Percentiles rank a stretch among this genome's conserved stretches.
Conservation (phyloP, 2,113 vertebrate genomes). For the Stegastes partitus region DNA sequence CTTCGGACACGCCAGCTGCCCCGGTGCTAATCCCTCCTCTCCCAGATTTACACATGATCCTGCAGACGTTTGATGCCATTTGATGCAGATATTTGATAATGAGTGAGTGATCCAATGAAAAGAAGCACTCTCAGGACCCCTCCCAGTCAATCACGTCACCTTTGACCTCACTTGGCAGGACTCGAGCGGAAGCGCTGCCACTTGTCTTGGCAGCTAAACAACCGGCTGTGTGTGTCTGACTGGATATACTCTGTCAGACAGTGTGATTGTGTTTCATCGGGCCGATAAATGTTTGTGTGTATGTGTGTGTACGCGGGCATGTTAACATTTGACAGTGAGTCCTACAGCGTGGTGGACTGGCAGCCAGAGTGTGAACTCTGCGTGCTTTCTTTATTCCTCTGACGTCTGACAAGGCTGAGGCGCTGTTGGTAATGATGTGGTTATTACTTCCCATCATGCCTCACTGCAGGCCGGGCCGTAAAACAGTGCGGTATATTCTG, state of each 20-base stretch:
- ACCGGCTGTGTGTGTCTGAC: slow-evolving; percentile 50
- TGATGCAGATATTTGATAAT: slow-evolving; percentile 57
- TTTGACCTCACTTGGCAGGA: slow-evolving; percentile 58
- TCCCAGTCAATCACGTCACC: slow-evolving; percentile 50
- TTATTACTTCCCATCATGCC: slow-evolving; percentile 82
- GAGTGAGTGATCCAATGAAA: slow-evolving; percentile 43
- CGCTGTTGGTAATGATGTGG: slow-evolving; percentile 82
- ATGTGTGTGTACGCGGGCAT: slow-evolving; percentile 23
- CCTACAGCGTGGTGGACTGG: slow-evolving; percentile 66
- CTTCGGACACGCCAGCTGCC: slow-evolving; percentile 58
- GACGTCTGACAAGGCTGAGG: slow-evolving; percentile 78
- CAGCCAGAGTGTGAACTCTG: slow-evolving; percentile 74
- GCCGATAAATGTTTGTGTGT: slow-evolving; percentile 13
- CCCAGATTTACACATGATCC: slow-evolving; percentile 56
- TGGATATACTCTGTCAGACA: slow-evolving; percentile 24
- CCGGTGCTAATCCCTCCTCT: slow-evolving; percentile 48
- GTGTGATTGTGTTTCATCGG: slow-evolving; percentile 51
- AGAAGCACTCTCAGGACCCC: slow-evolving; percentile 46
- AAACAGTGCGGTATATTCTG: slow-evolving; percentile 50
- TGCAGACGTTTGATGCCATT: slow-evolving; percentile 18
- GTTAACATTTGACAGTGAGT: slow-evolving; percentile 62
- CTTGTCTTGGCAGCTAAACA: slow-evolving; percentile 53
- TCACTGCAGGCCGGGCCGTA: slow-evolving; percentile 70
- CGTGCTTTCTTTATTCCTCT: slow-evolving; percentile 78
- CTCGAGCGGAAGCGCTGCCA: slow-evolving; percentile 55